These are phyloP conservation scores for Arge pagana DNA, from an alignment of 2,888 invertebrate genomes.

Conservation along the genomic window DNA sequence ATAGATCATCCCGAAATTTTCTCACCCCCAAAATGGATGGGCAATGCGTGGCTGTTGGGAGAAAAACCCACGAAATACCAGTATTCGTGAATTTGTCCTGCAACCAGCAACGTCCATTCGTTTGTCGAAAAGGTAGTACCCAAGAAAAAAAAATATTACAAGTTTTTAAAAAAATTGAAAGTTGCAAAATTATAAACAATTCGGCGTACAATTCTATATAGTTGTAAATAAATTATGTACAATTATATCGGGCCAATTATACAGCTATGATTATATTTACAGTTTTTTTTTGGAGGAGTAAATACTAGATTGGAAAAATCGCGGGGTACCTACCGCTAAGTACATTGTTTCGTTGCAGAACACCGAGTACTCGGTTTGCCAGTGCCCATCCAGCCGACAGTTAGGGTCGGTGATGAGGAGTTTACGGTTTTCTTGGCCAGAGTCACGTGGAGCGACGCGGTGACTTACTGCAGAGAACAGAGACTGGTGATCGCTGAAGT, in stretches of 20 bases:
- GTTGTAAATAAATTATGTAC: too few species aligned
- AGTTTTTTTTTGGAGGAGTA: too few species aligned
- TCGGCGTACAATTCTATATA: too few species aligned
- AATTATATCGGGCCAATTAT: too few species aligned
- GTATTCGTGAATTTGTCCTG: constrained; percentile 25
- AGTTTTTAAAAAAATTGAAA: too few species aligned
- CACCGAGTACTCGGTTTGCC: neutral
- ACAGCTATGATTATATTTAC: too few species aligned
- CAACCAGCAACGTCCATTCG: constrained; percentile 20
- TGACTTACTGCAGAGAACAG: constrained; percentile 31
- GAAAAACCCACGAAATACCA: constrained; percentile 26
- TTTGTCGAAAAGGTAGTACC: constrained; percentile 25
- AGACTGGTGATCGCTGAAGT: constrained; percentile 35
- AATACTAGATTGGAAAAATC: constrained; percentile 24
- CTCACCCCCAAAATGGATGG: constrained; percentile 10
- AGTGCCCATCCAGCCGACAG: neutral
- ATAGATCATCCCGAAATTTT: neutral
- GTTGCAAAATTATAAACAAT: too few species aligned
- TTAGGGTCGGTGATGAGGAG: constrained; percentile 26
- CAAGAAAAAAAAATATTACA: too few species aligned
- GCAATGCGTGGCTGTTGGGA: constrained; percentile 30
- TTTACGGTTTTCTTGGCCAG: constrained; percentile 31
- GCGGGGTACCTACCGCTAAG: neutral
- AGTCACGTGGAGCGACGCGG: constrained; percentile 35
- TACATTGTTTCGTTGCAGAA: neutral